Evolutionary conservation across 2,888 invertebrate species (phyloP).

Genomic region (Zygaena filipendulae): DNA sequence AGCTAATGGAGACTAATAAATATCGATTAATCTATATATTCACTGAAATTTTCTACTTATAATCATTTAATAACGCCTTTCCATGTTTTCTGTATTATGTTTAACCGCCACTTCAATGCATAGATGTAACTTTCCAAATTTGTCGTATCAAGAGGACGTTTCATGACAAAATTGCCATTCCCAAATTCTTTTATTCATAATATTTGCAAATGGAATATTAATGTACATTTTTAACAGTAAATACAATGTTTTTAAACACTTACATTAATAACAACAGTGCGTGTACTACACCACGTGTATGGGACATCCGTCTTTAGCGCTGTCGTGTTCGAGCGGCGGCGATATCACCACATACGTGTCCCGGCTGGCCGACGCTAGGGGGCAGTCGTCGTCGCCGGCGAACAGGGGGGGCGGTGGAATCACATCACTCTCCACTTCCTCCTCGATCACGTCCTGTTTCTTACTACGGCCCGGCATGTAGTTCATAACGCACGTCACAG

Average conservation of each 20-base stretch:
- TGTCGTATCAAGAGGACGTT: too few species aligned
- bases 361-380: slow-evolving; percentile 33
- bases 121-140: too few species aligned
- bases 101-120: too few species aligned
- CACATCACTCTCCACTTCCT: slow-evolving; percentile 56
- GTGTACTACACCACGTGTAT: slow-evolving; percentile 60
- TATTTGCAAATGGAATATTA: not conserved
- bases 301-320: slow-evolving; percentile 54
- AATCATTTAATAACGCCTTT: too few species aligned
- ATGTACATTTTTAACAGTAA: not conserved
- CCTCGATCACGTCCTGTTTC: slow-evolving; percentile 59
- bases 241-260: not conserved
- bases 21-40: too few species aligned
- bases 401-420: slow-evolving; percentile 61
- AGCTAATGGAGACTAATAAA: too few species aligned
- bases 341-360: slow-evolving; percentile 63
- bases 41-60: too few species aligned
- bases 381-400: slow-evolving; percentile 40
- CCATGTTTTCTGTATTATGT: too few species aligned
- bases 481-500: slow-evolving; percentile 84
- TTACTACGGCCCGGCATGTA: slow-evolving; percentile 74
- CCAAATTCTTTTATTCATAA: too few species aligned
- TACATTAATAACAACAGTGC: slow-evolving; percentile 26
- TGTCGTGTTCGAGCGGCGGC: slow-evolving; percentile 45
- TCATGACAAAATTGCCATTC: too few species aligned